phyloP scores from a whole-genome alignment of 1,140 invertebrate genomes.

The Zophobas morio region DNA sequence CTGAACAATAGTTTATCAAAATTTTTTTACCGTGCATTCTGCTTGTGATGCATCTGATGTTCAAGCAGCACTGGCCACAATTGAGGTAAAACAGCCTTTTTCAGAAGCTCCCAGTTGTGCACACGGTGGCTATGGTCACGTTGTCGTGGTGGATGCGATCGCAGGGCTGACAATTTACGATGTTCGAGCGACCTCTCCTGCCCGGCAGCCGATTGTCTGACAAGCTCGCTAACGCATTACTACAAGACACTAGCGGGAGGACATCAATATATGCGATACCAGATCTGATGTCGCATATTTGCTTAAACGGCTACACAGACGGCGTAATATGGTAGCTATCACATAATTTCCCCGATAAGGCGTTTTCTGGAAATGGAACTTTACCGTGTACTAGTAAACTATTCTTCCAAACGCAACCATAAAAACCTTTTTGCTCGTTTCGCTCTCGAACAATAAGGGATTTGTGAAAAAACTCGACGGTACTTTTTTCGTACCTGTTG shows the following conservation, averaged over 20 bases:
- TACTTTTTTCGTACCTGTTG: conserved; percentile 33
- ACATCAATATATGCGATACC: conserved; percentile 60
- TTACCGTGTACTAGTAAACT: neutral
- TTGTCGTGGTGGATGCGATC: conserved; percentile 48
- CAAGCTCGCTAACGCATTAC: conserved; percentile 59
- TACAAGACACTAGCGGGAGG: conserved; percentile 56
- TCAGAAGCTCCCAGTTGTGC: neutral
- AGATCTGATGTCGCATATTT: conserved; percentile 61
- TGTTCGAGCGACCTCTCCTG: conserved; percentile 50
- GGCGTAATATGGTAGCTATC: conserved; percentile 61
- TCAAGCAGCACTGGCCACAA: no score
- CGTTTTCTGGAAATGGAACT: conserved; percentile 1
- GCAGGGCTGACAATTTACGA: conserved; percentile 51
- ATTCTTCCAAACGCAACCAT: neutral
- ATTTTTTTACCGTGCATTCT: no score
- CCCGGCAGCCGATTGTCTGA: conserved; percentile 59
- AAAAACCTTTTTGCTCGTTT: neutral
- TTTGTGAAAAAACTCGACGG: conserved; percentile 17
- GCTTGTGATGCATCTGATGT: no score
- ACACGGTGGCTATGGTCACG: conserved; percentile 21
- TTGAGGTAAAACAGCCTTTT: neutral
- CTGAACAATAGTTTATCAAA: no score
- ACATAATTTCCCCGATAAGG: conserved; percentile 52
- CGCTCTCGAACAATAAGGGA: conserved; percentile 5
- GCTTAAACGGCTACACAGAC: conserved; percentile 56